Evolutionary conservation across 2,888 invertebrate species (phyloP), one percentile per base, ranked within the genome.

Genomic region (Drosophila falleni): DNA sequence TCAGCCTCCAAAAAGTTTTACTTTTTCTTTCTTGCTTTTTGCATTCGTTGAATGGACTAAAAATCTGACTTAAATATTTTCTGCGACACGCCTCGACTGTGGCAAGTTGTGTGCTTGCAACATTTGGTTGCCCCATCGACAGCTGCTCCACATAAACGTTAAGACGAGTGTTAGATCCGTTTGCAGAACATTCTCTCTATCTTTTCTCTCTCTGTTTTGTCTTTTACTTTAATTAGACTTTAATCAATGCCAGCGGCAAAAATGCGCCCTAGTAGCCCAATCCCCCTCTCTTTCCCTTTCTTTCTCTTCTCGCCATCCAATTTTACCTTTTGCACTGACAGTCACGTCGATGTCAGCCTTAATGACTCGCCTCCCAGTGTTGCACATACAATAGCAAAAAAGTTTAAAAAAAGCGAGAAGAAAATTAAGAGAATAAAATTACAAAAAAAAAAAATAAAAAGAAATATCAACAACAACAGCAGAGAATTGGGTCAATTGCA

Each of bases 161-260:
- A 15, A 49, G 39, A 39, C 55, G 6, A 56, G 56, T 46, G 46
- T 13, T 31, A 37, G 54, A 39, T 37, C 84, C 80, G 81, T 80
- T 83, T 73, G 72, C 16, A 16, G 26, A 13, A 5, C 23, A 11
- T 10, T 41, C 29, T 35, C 33, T 15, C 31, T 10, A 5, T 15
- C 33, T 15, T 39, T 15, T 39, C 15, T 11, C 39, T 15, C 26
- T 15, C 71, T 70, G 65, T 80, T 65, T 23, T 23, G 23, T 23
- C 4, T 23, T 23, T 71, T 61, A 68, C 71, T 74, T 78, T 84
- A 87, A 84, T 85, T 85, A 78, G 85, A 71, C 87, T 81, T 87
- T 78, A 87, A 87, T 85, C 84, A 85, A 81, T 87, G 84, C 84
- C 87, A 87, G 54, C 70, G 72, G 66, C 72, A 61, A 56, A 59